These are phyloP conservation scores for Druon quercuslanigerum DNA, from an alignment of 1,140 invertebrate species.

Conservation along the genomic window DNA sequence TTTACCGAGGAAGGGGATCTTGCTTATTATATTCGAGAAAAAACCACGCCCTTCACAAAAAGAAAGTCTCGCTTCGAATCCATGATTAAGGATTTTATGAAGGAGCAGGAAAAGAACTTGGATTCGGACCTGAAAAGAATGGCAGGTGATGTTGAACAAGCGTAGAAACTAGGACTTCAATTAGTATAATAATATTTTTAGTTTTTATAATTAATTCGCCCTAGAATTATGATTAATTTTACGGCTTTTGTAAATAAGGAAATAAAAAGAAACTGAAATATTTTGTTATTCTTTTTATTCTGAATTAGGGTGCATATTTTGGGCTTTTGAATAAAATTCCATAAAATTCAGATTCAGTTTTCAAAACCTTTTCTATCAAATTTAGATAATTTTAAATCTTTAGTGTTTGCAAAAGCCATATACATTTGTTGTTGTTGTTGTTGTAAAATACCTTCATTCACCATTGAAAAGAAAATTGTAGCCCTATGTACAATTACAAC, in stretches of 20 bases:
- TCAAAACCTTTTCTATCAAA: too few species aligned
- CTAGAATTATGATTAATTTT: too few species aligned
- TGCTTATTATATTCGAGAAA: constrained; percentile 79
- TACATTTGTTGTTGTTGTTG: background rate
- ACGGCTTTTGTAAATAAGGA: too few species aligned
- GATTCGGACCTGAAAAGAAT: background rate
- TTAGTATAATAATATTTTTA: background rate
- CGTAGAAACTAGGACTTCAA: background rate
- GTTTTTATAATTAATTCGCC: background rate
- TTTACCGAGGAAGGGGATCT: constrained; percentile 84
- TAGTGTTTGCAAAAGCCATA: too few species aligned
- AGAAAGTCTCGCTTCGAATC: constrained; percentile 80
- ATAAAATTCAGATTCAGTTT: too few species aligned
- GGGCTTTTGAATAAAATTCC: too few species aligned
- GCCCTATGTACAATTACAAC: constrained; percentile 42
- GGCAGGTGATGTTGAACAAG: background rate
- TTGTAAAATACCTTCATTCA: background rate
- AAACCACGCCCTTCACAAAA: constrained; percentile 78
- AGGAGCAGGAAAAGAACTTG: background rate
- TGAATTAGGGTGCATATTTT: too few species aligned
- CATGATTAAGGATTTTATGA: background rate
- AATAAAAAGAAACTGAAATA: too few species aligned
- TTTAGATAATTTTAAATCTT: too few species aligned
- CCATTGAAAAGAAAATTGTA: constrained; percentile 33
- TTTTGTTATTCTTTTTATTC: too few species aligned